Conservation (phyloP, 2,113 vertebrate species). For the Astur gentilis region DNA sequence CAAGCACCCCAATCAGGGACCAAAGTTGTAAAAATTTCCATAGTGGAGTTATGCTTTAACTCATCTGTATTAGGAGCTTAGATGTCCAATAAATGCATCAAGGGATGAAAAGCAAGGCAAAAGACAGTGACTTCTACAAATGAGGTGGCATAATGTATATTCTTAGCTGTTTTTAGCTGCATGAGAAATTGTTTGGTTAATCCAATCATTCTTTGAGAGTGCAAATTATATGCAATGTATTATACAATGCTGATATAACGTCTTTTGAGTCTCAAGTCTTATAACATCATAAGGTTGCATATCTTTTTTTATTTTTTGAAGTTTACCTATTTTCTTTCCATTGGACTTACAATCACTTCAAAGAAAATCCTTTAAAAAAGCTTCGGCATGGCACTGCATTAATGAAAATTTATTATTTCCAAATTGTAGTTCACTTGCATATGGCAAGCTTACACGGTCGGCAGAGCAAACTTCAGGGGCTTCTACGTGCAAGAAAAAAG, state of each 20-base stretch:
- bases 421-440: not conserved
- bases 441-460: rapidly evolving
- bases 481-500: not conserved
- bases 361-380: not conserved
- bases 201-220: not conserved
- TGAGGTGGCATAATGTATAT: not conserved
- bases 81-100: not conserved
- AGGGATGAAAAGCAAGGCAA: not conserved
- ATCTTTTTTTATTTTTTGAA: not conserved
- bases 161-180: not conserved
- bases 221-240: not conserved
- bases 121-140: not conserved
- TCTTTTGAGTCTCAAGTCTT: not conserved
- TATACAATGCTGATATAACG: not conserved
- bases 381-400: not conserved
- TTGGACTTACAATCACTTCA: not conserved
- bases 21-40: not conserved
- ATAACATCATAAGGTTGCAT: not conserved
- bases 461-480: not conserved
- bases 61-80: not conserved
- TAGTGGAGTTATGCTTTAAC: not conserved
- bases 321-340: not conserved
- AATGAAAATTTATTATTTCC: not conserved
- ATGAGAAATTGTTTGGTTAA: not conserved
- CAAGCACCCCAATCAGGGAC: not conserved